These are phyloP conservation scores for Crepidodera aurea DNA, from an alignment of 2,888 invertebrate species.

Conservation along the genomic window DNA sequence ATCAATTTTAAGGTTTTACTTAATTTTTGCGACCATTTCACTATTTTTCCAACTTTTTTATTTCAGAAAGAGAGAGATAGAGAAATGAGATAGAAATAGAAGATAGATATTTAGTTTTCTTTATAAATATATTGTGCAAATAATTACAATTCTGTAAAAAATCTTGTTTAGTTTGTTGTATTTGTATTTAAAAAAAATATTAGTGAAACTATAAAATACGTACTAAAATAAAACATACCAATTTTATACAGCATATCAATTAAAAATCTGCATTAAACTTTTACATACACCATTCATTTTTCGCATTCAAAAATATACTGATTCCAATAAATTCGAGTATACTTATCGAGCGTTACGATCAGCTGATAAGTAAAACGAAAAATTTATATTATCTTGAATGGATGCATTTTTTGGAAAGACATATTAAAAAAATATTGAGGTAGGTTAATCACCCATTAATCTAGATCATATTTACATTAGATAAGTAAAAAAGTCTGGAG, in stretches of 20 bases:
- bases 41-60: no score
- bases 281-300: background rate
- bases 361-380: constrained; percentile 16
- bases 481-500: constrained; percentile 28
- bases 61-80: no score
- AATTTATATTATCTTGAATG: constrained; percentile 32
- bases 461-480: constrained; percentile 15
- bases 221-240: constrained; percentile 1
- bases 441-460: constrained; percentile 41
- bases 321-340: constrained; percentile 1
- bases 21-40: no score
- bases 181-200: no score
- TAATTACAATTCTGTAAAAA: no score
- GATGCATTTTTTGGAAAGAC: constrained; percentile 31
- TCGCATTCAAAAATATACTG: constrained; percentile 17
- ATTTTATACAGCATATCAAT: background rate
- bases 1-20: no score
- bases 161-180: no score
- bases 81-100: no score
- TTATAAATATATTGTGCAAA: no score
- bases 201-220: no score
- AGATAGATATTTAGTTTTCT: no score
- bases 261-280: background rate
- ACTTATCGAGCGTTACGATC: background rate
- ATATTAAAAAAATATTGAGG: constrained; percentile 42